These are phyloP conservation scores for Scaptomyza montana DNA, from an alignment of 1,140 invertebrate species.

Conservation along the genomic window DNA sequence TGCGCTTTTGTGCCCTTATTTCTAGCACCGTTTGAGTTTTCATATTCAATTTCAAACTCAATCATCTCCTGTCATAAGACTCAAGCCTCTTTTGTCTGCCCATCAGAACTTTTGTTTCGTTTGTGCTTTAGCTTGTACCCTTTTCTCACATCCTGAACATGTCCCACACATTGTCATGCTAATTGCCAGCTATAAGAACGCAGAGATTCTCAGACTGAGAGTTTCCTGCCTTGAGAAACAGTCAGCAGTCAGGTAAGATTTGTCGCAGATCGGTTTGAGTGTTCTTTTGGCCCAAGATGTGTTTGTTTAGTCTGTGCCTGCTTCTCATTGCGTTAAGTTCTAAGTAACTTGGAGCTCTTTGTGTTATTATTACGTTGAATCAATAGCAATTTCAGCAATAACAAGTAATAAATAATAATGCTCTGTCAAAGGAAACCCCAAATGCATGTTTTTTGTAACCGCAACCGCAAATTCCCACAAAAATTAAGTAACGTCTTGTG, in stretches of 20 bases:
- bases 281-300: neutral
- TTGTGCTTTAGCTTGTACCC: slow-evolving; percentile 40
- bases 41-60: slow-evolving; percentile 64
- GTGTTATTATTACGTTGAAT: neutral
- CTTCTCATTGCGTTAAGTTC: slow-evolving; percentile 51
- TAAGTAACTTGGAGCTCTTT: slow-evolving; percentile 4
- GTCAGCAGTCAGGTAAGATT: slow-evolving; percentile 28
- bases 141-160: slow-evolving; percentile 49
- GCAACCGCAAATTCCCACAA: neutral
- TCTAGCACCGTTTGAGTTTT: slow-evolving; percentile 17
- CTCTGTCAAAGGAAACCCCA: neutral
- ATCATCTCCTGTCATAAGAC: slow-evolving; percentile 68
- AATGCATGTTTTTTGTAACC: neutral
- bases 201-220: slow-evolving; percentile 18
- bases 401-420: slow-evolving; percentile 2
- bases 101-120: slow-evolving; percentile 46
- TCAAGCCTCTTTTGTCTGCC: slow-evolving; percentile 37
- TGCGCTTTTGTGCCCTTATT: slow-evolving; percentile 39
- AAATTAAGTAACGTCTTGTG: neutral
- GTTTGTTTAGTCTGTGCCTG: slow-evolving; percentile 47
- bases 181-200: slow-evolving; percentile 54
- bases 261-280: slow-evolving; percentile 8
- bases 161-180: slow-evolving; percentile 70
- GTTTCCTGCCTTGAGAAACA: slow-evolving; percentile 4
- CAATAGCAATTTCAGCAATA: neutral